phyloP scores from a whole-genome alignment of 2,797 vertebrate genomes.

The Odontamblyopus lacepedii region DNA sequence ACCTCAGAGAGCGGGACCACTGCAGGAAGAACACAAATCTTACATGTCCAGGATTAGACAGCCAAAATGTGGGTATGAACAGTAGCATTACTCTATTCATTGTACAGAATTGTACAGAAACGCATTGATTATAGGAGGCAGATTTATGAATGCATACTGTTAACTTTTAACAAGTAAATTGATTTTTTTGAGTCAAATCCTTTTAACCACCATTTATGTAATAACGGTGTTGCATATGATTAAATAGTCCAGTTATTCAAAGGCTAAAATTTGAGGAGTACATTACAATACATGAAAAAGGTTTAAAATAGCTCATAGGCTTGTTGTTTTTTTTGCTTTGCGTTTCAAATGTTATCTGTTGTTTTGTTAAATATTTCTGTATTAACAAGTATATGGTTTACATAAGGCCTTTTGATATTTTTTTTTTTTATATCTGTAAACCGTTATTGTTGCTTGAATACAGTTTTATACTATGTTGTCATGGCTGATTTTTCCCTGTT shows the following conservation, averaged over 20 bases:
- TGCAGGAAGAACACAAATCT: slow-evolving; percentile 40
- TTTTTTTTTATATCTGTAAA: background rate
- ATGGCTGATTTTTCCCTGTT: background rate
- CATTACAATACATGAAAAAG: background rate
- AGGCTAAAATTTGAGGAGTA: background rate
- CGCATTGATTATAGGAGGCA: background rate
- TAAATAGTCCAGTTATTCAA: background rate
- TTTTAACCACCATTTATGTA: background rate
- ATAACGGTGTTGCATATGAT: background rate
- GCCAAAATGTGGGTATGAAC: background rate
- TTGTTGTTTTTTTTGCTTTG: background rate
- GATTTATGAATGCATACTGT: too few species aligned
- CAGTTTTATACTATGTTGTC: background rate
- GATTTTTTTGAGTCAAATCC: too few species aligned
- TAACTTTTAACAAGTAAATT: too few species aligned
- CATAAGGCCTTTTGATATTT: background rate
- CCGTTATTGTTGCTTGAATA: background rate
- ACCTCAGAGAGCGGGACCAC: slow-evolving; percentile 61
- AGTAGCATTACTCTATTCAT: background rate
- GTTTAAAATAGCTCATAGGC: background rate
- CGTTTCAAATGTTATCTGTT: background rate
- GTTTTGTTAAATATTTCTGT: background rate
- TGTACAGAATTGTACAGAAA: background rate
- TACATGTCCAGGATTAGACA: slow-evolving; percentile 42
- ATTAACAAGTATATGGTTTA: background rate